Conservation (phyloP, 2,888 invertebrate species). For the Tricholauxania praeusta region DNA sequence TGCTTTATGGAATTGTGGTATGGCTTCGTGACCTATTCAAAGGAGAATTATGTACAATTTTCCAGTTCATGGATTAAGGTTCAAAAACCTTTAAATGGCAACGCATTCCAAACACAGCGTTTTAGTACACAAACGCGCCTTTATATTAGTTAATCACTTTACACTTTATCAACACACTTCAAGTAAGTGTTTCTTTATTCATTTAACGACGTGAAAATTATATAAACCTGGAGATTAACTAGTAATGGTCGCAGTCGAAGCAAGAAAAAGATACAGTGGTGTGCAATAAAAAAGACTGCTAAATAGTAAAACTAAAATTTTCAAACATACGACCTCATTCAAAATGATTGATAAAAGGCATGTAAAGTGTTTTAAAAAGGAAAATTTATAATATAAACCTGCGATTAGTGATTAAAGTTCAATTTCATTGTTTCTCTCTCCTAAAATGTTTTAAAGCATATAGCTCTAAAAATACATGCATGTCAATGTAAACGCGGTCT, state of each 20-base stretch:
- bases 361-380: too few relatives aligned
- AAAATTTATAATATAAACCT: too few relatives aligned
- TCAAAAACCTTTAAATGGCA: not conserved
- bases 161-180: conserved; percentile 9
- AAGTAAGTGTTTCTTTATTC: not conserved
- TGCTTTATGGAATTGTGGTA: not conserved
- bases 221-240: conserved; percentile 26
- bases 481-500: not conserved
- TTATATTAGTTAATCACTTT: not conserved
- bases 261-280: not conserved
- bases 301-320: not conserved
- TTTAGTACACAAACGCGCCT: conserved; percentile 16
- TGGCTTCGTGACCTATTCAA: not conserved
- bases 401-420: too few relatives aligned
- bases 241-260: not conserved
- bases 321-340: not conserved
- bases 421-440: too few relatives aligned
- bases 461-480: not conserved
- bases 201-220: conserved; percentile 21
- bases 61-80: conserved; percentile 4
- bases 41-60: not conserved
- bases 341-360: too few relatives aligned
- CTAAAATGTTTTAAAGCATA: too few relatives aligned
- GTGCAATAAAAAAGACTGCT: not conserved
- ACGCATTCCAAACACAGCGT: not conserved